Evolutionary conservation across 1,140 invertebrate species (phyloP).

Genomic region (Drusus annulatus): DNA sequence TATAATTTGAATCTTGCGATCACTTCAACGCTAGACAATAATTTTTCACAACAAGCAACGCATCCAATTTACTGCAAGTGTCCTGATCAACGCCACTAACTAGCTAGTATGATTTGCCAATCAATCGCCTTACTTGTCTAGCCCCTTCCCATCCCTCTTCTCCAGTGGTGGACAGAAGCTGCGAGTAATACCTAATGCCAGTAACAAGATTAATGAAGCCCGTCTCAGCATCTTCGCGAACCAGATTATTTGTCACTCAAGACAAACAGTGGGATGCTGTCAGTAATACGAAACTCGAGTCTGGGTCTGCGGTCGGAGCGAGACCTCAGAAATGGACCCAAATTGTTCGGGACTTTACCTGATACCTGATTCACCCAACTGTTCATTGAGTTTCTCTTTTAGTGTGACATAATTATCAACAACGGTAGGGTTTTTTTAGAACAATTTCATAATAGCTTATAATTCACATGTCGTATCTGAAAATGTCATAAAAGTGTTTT

Average conservation of each 20-base stretch:
- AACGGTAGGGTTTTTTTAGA: no score
- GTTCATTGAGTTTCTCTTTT: no score
- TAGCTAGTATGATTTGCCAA: conserved; percentile 27
- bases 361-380: no score
- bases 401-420: no score
- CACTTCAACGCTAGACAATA: no score
- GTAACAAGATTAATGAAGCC: conserved; percentile 21
- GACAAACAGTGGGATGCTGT: conserved; percentile 17
- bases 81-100: neutral
- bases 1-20: no score
- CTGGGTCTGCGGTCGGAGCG: neutral
- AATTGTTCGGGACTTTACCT: no score
- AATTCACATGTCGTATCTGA: no score
- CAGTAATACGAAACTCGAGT: conserved; percentile 21
- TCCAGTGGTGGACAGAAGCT: neutral
- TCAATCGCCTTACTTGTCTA: conserved; percentile 11
- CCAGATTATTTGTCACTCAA: conserved; percentile 43
- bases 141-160: neutral
- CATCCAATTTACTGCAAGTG: neutral
- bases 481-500: no score
- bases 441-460: no score
- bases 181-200: conserved; percentile 26
- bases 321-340: no score
- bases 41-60: no score
- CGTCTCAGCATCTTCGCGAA: conserved; percentile 28